A percentile compares a stretch with the other conserved stretches of the same genome.
phyloP scores from a whole-genome alignment of 2,797 vertebrate genomes.

The Lagodon rhomboides region DNA sequence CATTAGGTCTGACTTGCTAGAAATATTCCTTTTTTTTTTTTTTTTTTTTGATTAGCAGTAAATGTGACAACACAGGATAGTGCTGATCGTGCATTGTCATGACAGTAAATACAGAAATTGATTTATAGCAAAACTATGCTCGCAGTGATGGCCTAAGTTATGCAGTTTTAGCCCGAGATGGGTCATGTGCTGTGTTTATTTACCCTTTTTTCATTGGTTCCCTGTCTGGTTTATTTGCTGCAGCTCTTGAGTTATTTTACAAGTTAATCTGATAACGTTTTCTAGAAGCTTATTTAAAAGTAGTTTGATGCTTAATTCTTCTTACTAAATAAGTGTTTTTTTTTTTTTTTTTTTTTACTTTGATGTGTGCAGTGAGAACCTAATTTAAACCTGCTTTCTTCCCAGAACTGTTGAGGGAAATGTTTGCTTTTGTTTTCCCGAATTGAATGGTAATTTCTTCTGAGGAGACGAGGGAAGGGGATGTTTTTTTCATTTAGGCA shows the following conservation, averaged over 20 bases:
- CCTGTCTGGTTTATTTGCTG: slow-evolving; percentile 50
- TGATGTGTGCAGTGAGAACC: slow-evolving; percentile 5
- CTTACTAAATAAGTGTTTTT: neutral
- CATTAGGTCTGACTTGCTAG: slow-evolving; percentile 6
- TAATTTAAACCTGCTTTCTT: slow-evolving; percentile 1
- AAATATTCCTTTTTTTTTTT: neutral
- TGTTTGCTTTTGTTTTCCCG: slow-evolving; percentile 5
- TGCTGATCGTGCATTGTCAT: neutral
- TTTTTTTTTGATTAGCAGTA: neutral
- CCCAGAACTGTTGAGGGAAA: neutral
- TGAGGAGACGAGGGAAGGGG: neutral
- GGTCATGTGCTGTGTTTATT: slow-evolving; percentile 29
- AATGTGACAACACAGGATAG: neutral
- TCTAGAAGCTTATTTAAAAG: neutral
- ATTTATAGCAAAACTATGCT: slow-evolving; percentile 1
- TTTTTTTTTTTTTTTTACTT: neutral
- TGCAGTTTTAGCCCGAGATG: slow-evolving; percentile 67
- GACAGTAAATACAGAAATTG: neutral
- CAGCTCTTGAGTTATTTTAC: slow-evolving; percentile 11
- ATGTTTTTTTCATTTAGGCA: neutral
- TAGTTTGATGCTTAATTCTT: neutral
- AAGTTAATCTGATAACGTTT: slow-evolving; percentile 22
- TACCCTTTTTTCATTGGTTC: slow-evolving; percentile 35
- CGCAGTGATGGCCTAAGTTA: slow-evolving; percentile 12
- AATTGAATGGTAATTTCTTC: neutral